These are phyloP conservation scores for Bradypodion pumilum DNA, from an alignment of 2,797 vertebrate species.

Conservation along the genomic window DNA sequence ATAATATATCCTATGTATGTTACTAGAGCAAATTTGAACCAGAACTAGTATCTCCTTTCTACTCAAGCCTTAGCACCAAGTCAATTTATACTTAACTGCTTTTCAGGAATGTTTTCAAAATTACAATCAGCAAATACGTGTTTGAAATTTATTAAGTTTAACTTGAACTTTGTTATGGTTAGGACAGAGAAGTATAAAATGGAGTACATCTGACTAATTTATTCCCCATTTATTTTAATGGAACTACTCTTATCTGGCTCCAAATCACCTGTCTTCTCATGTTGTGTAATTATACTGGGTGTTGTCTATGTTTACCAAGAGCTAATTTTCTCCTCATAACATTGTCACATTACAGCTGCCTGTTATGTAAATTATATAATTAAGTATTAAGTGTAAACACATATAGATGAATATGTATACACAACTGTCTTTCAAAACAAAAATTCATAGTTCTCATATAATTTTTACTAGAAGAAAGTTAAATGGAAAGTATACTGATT, in stretches of 20 bases:
- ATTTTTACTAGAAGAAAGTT: constrained; percentile 1
- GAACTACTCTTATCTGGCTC: neutral
- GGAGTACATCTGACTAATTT: neutral
- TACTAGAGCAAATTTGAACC: constrained; percentile 21
- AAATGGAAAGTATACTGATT: neutral
- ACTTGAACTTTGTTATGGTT: neutral
- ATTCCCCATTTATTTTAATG: neutral
- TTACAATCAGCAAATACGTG: constrained; percentile 44
- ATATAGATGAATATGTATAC: constrained; percentile 8
- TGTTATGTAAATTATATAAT: constrained; percentile 56
- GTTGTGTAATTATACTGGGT: neutral
- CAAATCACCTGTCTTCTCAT: neutral
- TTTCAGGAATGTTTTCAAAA: constrained; percentile 41
- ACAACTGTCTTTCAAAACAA: constrained; percentile 29
- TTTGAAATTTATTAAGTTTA: constrained; percentile 59
- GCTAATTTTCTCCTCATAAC: constrained; percentile 54
- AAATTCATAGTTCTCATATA: constrained; percentile 45
- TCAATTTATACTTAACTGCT: neutral
- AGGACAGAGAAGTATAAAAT: neutral
- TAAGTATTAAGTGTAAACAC: constrained; percentile 42
- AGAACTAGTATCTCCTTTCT: constrained; percentile 18
- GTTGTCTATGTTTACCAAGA: constrained; percentile 50
- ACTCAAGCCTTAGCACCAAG: neutral
- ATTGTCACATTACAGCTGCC: constrained; percentile 42
- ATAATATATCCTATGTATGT: neutral